Evolutionary conservation across 2,888 invertebrate species (phyloP), one percentile per base, ranked within the genome.

Genomic region (Gymnocheta viridis): DNA sequence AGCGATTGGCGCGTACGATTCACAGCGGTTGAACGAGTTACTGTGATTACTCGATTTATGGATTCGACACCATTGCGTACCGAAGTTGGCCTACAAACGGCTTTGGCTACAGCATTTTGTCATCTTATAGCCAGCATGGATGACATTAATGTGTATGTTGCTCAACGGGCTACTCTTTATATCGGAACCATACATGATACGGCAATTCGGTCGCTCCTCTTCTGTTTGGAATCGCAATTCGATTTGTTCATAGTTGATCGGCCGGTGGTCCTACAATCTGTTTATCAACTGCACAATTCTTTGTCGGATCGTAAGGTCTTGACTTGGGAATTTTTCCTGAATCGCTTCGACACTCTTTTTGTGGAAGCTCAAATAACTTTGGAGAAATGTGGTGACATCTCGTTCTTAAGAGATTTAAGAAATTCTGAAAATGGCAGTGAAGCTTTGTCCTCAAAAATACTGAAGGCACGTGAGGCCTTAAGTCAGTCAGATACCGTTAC

Each of bases 181-280:
- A 94, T 99, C 78, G 98, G 98, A 87, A 98, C 98, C 17, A 95
- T 99, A 88, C 98, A 98, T 90, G 97, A 97, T 89, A 94, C 95
- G 70, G 96, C 98, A 69, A 94, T 98, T 49, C 92, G 97, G 96
- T 95, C 97, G 78, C 93, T 98, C 85, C 95, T 98, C 73, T 95
- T 96, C 93, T 99, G 99, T 92, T 93, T 99, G 92, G 99, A 99
- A 93, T 96, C 97, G 0, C 99, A 99, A 93, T 99, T 99, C 93
- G 99, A 99, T 93, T 94, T 97, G 82, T 98, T 99, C 85, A 98
- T 99, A 82, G 96, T 97, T 82, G 99, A 99, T 92, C 94, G 99
- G 49, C 98, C 99, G 0, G 96, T 99, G 94, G 97, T 99, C 35
- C 94, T 99, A 49, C 98, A 99, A 91, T 97, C 98, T 2, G 94